Evolutionary conservation across 2,113 vertebrate genomes (phyloP).

Genomic region (Ovibos moschatus): DNA sequence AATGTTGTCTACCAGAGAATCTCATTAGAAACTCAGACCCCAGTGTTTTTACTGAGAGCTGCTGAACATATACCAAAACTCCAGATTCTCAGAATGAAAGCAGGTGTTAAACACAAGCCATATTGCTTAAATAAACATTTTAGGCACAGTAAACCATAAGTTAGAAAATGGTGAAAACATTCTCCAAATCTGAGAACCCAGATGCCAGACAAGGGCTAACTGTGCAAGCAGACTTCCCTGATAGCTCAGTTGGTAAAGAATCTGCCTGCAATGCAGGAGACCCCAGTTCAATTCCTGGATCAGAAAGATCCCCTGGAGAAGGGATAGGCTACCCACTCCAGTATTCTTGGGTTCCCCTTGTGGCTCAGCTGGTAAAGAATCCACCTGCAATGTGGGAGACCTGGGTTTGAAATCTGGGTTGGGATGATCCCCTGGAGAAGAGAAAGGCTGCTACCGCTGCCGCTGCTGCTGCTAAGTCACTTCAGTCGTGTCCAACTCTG

Average conservation of each 20-base stretch:
- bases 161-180: neutral
- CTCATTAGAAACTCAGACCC: neutral
- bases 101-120: neutral
- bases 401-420: neutral
- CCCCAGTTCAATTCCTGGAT: neutral
- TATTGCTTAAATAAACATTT: neutral
- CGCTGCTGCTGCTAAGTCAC: neutral
- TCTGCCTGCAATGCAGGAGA: neutral
- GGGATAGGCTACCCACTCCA: neutral
- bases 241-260: neutral
- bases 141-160: neutral
- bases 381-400: neutral
- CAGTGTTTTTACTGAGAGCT: neutral
- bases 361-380: neutral
- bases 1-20: neutral
- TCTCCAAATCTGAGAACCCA: neutral
- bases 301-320: neutral
- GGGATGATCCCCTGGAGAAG: neutral
- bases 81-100: neutral
- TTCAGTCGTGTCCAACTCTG: no score
- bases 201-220: neutral
- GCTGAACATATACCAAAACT: neutral
- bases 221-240: neutral
- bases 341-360: neutral
- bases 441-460: neutral